These are phyloP conservation scores for Stramonita haemastoma DNA, from an alignment of 2,888 invertebrate genomes.

Conservation along the genomic window DNA sequence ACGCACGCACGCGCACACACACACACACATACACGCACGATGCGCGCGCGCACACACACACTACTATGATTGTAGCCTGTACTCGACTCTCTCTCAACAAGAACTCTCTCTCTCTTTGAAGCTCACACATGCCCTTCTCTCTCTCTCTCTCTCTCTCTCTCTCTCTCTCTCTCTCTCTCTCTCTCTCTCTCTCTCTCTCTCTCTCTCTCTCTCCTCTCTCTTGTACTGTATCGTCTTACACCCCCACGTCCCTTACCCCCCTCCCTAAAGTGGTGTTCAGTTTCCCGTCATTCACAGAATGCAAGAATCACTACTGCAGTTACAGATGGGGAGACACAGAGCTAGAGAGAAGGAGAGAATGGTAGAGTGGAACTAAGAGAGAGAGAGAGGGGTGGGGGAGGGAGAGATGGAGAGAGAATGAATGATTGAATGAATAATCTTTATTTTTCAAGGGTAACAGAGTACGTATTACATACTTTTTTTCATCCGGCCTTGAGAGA, in stretches of 20 bases:
- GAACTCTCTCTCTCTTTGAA: not conserved
- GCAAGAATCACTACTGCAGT: not conserved
- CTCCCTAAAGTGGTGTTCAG: not conserved
- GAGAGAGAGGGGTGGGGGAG: slow-evolving; percentile 8
- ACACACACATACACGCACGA: not conserved
- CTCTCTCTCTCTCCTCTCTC: not conserved
- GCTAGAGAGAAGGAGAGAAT: not conserved
- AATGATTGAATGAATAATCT: too few species aligned
- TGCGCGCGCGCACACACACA: too few species aligned
- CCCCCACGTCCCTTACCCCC: not conserved
- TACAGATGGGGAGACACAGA: not conserved
- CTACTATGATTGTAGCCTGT: too few species aligned
- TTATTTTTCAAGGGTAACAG: too few species aligned
- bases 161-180: not conserved
- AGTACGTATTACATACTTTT: too few species aligned
- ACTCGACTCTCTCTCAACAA: not conserved
- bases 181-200: not conserved
- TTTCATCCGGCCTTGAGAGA: too few species aligned
- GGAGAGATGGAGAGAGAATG: not conserved
- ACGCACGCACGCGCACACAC: not conserved
- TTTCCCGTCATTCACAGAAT: not conserved
- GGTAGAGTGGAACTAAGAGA: not conserved
- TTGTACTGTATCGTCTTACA: not conserved
- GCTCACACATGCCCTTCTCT: not conserved
- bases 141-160: not conserved